Percentiles rank a stretch among this genome's conserved stretches.
Evolutionary conservation across 2,113 vertebrate species (phyloP).

Genomic region (Nestor notabilis): DNA sequence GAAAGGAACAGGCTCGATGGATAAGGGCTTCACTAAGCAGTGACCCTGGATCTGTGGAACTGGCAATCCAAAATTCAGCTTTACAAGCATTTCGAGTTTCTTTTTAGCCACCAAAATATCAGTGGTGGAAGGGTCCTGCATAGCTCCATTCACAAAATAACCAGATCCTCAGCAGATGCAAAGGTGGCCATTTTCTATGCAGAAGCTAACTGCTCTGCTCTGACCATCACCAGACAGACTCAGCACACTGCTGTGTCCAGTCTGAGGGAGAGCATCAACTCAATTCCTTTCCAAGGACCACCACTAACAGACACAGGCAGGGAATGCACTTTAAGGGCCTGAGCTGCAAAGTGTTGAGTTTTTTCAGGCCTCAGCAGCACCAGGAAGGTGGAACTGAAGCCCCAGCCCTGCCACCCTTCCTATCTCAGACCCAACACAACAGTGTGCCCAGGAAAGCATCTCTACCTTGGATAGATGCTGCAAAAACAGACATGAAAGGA

Average conservation of each 20-base stretch:
- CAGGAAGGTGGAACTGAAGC: neutral
- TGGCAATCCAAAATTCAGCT: neutral
- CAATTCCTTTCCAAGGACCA: neutral
- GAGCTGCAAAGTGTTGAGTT: neutral
- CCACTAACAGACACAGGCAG: neutral
- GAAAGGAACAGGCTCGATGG: neutral
- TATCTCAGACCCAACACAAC: neutral
- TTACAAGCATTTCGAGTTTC: neutral
- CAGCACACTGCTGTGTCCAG: neutral
- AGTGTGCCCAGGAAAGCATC: neutral
- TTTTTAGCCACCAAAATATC: neutral
- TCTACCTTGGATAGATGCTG: constrained; percentile 51
- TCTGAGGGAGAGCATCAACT: neutral
- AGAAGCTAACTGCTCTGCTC: neutral
- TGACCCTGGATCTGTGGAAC: neutral
- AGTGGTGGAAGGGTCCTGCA: neutral
- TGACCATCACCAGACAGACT: neutral
- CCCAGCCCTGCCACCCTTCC: neutral
- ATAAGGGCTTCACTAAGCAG: neutral
- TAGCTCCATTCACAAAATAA: neutral
- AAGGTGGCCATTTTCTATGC: neutral
- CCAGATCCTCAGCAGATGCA: neutral
- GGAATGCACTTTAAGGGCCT: constrained; percentile 12
- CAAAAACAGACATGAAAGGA: constrained; percentile 74
- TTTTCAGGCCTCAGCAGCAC: neutral